A percentile compares a stretch with the other conserved stretches of the same genome.
Conservation (phyloP, 2,113 vertebrate species). For the Hyaena hyaena region DNA sequence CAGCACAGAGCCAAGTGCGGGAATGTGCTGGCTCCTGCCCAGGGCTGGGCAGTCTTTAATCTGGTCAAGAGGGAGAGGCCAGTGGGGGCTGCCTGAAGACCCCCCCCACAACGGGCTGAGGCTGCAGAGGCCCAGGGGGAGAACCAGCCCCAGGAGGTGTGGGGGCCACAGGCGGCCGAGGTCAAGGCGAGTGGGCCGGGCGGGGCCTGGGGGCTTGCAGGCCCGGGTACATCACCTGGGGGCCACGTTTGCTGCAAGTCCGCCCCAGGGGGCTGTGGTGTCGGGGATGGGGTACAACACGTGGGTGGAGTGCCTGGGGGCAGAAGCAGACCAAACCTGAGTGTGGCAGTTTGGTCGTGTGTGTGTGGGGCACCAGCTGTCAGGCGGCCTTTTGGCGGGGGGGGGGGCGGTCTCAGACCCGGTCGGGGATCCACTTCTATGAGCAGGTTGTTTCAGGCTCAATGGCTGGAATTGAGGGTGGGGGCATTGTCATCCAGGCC, state of each 20-base stretch:
- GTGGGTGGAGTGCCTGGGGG: fast-evolving
- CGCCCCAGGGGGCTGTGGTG: fast-evolving
- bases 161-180: too few species aligned
- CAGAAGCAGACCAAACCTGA: neutral
- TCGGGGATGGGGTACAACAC: fast-evolving
- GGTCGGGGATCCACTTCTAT: too few species aligned
- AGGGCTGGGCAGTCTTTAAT: neutral
- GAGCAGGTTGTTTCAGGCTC: fast-evolving
- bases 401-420: too few species aligned
- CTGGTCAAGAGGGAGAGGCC: neutral
- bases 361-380: fast-evolving
- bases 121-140: fast-evolving
- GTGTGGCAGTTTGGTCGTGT: fast-evolving
- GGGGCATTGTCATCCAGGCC: neutral
- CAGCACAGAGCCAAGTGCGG: too few species aligned
- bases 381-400: too few species aligned
- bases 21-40: fast-evolving
- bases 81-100: neutral
- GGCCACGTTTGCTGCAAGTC: neutral
- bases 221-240: neutral
- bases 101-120: fast-evolving
- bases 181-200: fast-evolving
- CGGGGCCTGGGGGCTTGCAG: fast-evolving
- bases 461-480: fast-evolving
- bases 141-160: fast-evolving